These are phyloP conservation scores for Colletes gigas DNA, from an alignment of 1,140 invertebrate species.

Conservation along the genomic window DNA sequence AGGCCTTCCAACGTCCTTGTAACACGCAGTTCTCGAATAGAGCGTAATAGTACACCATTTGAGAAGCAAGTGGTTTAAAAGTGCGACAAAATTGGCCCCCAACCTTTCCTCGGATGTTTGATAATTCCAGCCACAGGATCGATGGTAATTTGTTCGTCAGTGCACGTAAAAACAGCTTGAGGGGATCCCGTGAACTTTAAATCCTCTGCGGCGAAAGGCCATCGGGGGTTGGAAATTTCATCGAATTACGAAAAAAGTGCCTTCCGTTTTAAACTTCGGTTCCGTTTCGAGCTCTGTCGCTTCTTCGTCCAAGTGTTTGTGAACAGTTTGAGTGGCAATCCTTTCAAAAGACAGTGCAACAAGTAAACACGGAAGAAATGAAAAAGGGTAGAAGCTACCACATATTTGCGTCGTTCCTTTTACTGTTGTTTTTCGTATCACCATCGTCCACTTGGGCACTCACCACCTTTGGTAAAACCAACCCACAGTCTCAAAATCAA, in stretches of 20 bases:
- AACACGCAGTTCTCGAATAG: conserved; percentile 75
- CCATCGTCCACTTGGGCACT: conserved; percentile 82
- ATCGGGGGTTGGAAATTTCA: background rate
- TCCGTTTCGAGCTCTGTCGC: background rate
- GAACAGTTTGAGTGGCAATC: conserved; percentile 31
- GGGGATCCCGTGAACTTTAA: background rate
- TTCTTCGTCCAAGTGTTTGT: conserved; percentile 29
- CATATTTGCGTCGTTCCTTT: conserved; percentile 60
- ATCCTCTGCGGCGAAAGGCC: background rate
- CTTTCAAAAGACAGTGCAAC: background rate
- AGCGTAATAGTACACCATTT: conserved; percentile 51
- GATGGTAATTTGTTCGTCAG: background rate
- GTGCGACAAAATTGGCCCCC: conserved; percentile 16
- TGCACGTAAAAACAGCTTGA: background rate
- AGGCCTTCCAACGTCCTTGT: conserved; percentile 73
- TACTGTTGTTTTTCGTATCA: conserved; percentile 72
- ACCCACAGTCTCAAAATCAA: conserved; percentile 79
- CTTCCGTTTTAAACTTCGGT: background rate
- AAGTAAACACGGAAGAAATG: conserved; percentile 55
- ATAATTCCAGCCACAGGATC: background rate
- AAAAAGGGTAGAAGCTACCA: conserved; percentile 57
- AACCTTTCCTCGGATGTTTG: background rate
- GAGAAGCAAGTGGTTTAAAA: conserved; percentile 22
- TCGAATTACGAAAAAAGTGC: conserved; percentile 1
- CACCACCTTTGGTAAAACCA: conserved; percentile 87